A percentile compares a stretch with the other conserved stretches of the same genome.
These are phyloP conservation scores for Albula glossodonta DNA, from an alignment of 2,113 vertebrate species.

Conservation along the genomic window DNA sequence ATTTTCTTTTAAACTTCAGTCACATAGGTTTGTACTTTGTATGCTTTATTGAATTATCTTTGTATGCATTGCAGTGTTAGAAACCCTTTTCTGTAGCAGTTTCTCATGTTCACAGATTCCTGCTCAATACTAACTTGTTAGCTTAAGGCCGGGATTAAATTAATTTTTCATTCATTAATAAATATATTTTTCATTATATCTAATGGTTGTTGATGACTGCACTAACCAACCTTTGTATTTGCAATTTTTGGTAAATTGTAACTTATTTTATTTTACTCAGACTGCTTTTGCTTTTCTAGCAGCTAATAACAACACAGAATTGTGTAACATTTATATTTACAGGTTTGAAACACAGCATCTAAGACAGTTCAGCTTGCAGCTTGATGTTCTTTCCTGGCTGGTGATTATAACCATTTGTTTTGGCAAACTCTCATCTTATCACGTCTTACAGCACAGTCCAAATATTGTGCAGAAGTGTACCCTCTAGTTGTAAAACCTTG, in stretches of 20 bases:
- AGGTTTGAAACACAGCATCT: background rate
- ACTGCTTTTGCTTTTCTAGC: background rate
- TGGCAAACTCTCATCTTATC: slow-evolving; percentile 37
- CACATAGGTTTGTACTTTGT: background rate
- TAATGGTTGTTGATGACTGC: background rate
- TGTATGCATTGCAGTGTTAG: background rate
- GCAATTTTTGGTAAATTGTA: background rate
- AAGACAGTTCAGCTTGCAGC: background rate
- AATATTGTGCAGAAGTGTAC: slow-evolving; percentile 33
- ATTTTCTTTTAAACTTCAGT: background rate
- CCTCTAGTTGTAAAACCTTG: slow-evolving; percentile 37
- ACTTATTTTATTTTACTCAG: background rate
- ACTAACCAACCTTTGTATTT: background rate
- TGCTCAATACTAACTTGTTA: too few species aligned
- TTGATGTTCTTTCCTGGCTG: background rate
- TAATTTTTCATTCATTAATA: background rate
- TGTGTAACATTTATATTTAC: background rate
- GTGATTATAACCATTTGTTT: slow-evolving; percentile 27
- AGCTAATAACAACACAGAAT: background rate
- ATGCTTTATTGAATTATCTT: too few species aligned
- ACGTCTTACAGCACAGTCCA: slow-evolving; percentile 48
- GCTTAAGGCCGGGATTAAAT: background rate
- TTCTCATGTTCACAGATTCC: too few species aligned
- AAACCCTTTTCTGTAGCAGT: too few species aligned
- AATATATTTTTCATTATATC: background rate